Base-by-base conservation (phyloP, 2,797 vertebrate species). In the Setipinna tenuifilis region DNA sequence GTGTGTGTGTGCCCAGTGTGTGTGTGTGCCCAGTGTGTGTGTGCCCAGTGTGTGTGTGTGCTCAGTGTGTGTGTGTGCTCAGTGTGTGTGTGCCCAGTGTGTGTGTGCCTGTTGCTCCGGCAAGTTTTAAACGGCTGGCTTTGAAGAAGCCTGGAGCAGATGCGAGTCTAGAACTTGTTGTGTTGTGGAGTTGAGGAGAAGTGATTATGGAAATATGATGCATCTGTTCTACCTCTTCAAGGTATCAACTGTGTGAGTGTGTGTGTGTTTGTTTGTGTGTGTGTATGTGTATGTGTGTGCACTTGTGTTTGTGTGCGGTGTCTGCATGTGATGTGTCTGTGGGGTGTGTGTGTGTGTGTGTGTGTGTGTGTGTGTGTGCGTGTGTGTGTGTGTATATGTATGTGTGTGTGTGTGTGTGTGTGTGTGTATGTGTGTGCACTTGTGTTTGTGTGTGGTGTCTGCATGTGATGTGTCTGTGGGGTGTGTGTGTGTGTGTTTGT, bases 11-110 rank as follows among this genome's bases (percentile, higher is more conserved):
- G n/a, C n/a, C n/a, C n/a, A n/a, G 57, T 58, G 14, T 58, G 57
- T 58, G 62, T 68, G 23, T 68, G 62, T 68, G n/a, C n/a, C n/a
- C n/a, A n/a, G 62, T 71, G 14, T 71, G 65, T 71, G 65, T 71
- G 28, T 31, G 68, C 35, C n/a, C n/a, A n/a, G 68, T 41, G 68
- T 75, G 28, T 23, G n/a, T 23, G 4, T 10, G n/a, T 2, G 62
- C 7, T 71, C 9, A 0, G 28, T 71, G 65, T 28, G 9, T 28
- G 62, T 68, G 62, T 68, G 62, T 31, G 62, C n/a, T 68, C n/a
- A 12, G 25, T 28, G 62, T 68, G 62, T 68, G 62, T 28, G 10
- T 28, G 46, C 10, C 4, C 46, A 48, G 23, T 14, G 23, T 65
- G n/a, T 10, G 62, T 25, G 61, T 65, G 6, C 16, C 46, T 48